Evolutionary conservation across 2,888 invertebrate species (phyloP).

Genomic region (Nemotelus nigrinus): DNA sequence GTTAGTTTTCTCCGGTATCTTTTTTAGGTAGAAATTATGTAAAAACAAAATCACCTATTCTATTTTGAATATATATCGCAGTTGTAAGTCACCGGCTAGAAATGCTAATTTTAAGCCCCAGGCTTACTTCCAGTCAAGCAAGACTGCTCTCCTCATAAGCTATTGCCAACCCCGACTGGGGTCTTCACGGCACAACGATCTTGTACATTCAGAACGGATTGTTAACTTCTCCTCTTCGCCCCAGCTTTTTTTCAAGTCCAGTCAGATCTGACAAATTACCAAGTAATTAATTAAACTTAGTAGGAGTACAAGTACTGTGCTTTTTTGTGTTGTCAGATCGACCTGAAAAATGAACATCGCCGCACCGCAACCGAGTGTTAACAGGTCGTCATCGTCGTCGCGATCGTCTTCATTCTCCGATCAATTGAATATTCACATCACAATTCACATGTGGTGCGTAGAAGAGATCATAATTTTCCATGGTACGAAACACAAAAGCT

Average conservation of each 20-base stretch:
- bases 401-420: background rate
- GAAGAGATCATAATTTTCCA: conserved; percentile 15
- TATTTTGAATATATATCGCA: conserved; percentile 17
- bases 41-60: no score
- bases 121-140: conserved; percentile 14
- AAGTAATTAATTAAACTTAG: conserved; percentile 53
- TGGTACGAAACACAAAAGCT: conserved; percentile 22
- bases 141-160: conserved; percentile 11
- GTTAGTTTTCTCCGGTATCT: no score
- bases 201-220: background rate
- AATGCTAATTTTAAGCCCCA: conserved; percentile 24
- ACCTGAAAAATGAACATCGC: conserved; percentile 10
- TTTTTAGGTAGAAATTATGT: no score
- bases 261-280: conserved; percentile 52
- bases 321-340: no score
- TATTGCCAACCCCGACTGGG: background rate
- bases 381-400: conserved; percentile 12
- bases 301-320: conserved; percentile 10
- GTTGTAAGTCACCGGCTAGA: background rate
- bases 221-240: conserved; percentile 2
- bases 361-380: conserved; percentile 35
- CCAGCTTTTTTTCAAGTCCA: conserved; percentile 7
- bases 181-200: no score
- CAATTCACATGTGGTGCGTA: conserved; percentile 6
- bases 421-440: conserved; percentile 43